Conservation (phyloP, 1,140 invertebrate genomes). For the Atta texana region DNA sequence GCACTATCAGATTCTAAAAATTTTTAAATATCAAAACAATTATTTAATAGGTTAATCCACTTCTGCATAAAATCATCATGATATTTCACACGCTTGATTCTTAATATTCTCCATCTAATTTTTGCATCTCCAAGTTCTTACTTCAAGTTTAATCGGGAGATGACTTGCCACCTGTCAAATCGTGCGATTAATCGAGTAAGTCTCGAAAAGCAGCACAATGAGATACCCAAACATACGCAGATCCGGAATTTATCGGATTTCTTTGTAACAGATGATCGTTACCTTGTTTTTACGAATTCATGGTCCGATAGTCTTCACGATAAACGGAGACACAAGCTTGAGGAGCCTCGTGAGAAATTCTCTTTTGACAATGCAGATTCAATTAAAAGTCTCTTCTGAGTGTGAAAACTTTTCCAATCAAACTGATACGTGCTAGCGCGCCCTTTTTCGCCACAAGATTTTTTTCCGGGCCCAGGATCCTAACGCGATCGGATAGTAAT, state of each 20-base stretch:
- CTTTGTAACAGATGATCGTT: constrained; percentile 10
- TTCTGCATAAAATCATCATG: not conserved
- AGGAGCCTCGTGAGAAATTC: constrained; percentile 1
- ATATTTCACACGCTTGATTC: constrained; percentile 13
- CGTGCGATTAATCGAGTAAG: constrained; percentile 30
- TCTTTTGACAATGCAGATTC: constrained; percentile 76
- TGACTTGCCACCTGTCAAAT: constrained; percentile 22
- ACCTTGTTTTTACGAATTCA: constrained; percentile 24
- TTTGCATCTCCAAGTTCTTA: constrained; percentile 4
- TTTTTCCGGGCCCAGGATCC: constrained; percentile 34
- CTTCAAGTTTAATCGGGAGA: constrained; percentile 4
- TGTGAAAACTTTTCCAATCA: constrained; percentile 82
- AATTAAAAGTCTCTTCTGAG: constrained; percentile 75
- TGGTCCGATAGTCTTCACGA: not conserved
- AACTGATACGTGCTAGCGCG: constrained; percentile 62
- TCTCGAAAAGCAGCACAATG: not conserved
- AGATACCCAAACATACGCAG: no score
- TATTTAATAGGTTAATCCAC: not conserved
- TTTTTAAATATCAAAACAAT: not conserved
- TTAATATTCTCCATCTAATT: constrained; percentile 2
- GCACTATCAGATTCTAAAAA: not conserved
- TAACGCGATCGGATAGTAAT: constrained; percentile 43
- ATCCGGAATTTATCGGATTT: not conserved
- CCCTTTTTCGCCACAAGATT: constrained; percentile 62
- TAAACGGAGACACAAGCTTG: not conserved